These are phyloP conservation scores for Grapholita molesta DNA, from an alignment of 1,140 invertebrate genomes.

Conservation along the genomic window DNA sequence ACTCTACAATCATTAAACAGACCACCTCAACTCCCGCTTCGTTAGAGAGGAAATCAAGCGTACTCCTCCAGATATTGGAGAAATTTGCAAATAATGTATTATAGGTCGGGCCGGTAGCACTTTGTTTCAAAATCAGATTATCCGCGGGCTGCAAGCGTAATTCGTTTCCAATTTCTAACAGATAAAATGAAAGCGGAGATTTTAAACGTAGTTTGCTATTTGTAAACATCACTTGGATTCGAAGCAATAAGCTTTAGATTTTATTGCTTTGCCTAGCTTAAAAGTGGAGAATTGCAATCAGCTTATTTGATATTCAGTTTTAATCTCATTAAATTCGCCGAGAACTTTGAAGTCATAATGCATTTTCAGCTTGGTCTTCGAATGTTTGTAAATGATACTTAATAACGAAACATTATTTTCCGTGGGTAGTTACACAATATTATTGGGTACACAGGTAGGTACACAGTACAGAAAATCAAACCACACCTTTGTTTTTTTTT, in stretches of 20 bases:
- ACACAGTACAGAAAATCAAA: too few species aligned
- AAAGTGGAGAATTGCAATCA: not conserved
- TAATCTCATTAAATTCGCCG: too few species aligned
- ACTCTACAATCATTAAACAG: not conserved
- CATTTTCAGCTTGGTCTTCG: too few species aligned
- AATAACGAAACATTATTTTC: too few species aligned
- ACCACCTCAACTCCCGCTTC: slow-evolving; percentile 28
- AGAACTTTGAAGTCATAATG: too few species aligned
- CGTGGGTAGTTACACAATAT: too few species aligned
- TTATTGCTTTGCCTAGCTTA: not conserved
- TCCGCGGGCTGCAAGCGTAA: slow-evolving; percentile 19
- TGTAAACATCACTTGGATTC: not conserved
- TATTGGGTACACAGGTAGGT: too few species aligned
- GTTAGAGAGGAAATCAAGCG: slow-evolving; percentile 42
- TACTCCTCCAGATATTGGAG: slow-evolving; percentile 22
- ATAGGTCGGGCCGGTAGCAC: slow-evolving; percentile 20
- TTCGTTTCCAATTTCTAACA: not conserved
- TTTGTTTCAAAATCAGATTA: slow-evolving; percentile 29
- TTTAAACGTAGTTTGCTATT: not conserved
- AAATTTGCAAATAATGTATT: slow-evolving; percentile 30
- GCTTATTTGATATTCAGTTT: too few species aligned
- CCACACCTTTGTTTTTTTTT: too few species aligned
- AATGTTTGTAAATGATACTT: too few species aligned
- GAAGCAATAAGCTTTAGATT: not conserved
- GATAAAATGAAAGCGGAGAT: not conserved